phyloP scores from a whole-genome alignment of 1,140 invertebrate species.

The Hermetia illucens region DNA sequence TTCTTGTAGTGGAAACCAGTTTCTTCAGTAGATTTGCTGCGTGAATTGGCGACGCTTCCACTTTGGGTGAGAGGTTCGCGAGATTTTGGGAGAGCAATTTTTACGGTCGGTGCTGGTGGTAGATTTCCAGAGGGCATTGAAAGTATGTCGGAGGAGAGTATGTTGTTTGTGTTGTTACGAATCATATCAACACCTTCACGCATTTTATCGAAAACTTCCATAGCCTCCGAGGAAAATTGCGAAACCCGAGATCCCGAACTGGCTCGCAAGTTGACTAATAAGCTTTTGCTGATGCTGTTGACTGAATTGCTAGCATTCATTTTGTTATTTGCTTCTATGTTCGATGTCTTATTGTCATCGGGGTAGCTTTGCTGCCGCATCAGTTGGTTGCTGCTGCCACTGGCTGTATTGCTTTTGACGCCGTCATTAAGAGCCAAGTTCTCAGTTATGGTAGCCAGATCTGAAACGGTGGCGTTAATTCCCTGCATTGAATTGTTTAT shows the following conservation, averaged over 20 bases:
- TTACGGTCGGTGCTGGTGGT: constrained; percentile 8
- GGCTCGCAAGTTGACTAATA: constrained; percentile 18
- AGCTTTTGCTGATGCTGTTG: constrained; percentile 20
- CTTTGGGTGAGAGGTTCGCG: not conserved
- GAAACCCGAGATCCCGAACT: constrained; percentile 11
- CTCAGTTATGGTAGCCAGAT: constrained; percentile 74
- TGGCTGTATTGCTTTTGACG: constrained; percentile 13
- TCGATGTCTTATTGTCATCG: constrained; percentile 10
- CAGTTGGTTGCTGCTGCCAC: constrained; percentile 4
- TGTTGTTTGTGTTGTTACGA: constrained; percentile 64
- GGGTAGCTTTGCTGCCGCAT: constrained; percentile 21
- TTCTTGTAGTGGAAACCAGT: constrained; percentile 2
- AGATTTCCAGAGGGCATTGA: constrained; percentile 13
- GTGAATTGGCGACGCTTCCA: not conserved
- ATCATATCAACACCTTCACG: constrained; percentile 52
- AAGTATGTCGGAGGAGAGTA: constrained; percentile 45
- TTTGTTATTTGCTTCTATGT: constrained; percentile 29
- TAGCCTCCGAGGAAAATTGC: constrained; percentile 33
- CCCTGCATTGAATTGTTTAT: constrained; percentile 44
- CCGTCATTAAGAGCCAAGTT: constrained; percentile 50
- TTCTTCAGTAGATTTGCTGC: not conserved
- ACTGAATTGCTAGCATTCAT: constrained; percentile 28
- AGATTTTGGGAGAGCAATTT: constrained; percentile 7
- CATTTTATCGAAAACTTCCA: constrained; percentile 47
- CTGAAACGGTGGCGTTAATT: constrained; percentile 33